These are phyloP conservation scores for Silurus glanis DNA, from an alignment of 2,113 vertebrate species.

Conservation along the genomic window DNA sequence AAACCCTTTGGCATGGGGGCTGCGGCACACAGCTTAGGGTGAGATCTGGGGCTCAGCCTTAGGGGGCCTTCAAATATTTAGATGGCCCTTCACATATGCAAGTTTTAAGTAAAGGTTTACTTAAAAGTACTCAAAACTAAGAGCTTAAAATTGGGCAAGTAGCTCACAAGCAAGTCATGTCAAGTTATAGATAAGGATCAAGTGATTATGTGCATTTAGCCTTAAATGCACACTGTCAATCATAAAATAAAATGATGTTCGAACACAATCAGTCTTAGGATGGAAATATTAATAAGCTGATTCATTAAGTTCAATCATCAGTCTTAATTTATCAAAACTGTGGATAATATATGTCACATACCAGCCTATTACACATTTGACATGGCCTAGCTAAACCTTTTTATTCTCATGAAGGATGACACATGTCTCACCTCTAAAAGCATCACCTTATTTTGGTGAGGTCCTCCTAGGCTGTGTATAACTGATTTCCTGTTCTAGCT, in stretches of 20 bases:
- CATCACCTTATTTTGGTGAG: background rate
- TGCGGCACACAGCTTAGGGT: slow-evolving; percentile 10
- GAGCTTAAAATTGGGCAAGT: background rate
- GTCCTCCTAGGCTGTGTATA: background rate
- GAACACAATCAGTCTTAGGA: background rate
- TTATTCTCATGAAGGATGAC: background rate
- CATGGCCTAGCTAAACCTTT: background rate
- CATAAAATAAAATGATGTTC: background rate
- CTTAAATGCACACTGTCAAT: background rate
- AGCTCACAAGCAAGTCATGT: slow-evolving; percentile 2
- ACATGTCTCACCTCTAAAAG: background rate
- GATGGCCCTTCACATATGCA: background rate
- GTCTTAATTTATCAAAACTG: background rate
- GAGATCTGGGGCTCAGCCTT: slow-evolving; percentile 31
- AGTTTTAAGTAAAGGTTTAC: background rate
- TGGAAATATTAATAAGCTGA: background rate
- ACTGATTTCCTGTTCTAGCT: background rate
- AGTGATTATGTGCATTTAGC: background rate
- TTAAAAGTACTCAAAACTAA: background rate
- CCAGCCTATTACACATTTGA: background rate
- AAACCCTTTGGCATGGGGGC: slow-evolving; percentile 46
- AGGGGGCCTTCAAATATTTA: slow-evolving; percentile 11
- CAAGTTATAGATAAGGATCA: slow-evolving; percentile 10
- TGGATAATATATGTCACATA: background rate
- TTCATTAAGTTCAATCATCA: background rate